phyloP scores from a whole-genome alignment of 1,140 invertebrate genomes.

The Belonocnema kinseyi region DNA sequence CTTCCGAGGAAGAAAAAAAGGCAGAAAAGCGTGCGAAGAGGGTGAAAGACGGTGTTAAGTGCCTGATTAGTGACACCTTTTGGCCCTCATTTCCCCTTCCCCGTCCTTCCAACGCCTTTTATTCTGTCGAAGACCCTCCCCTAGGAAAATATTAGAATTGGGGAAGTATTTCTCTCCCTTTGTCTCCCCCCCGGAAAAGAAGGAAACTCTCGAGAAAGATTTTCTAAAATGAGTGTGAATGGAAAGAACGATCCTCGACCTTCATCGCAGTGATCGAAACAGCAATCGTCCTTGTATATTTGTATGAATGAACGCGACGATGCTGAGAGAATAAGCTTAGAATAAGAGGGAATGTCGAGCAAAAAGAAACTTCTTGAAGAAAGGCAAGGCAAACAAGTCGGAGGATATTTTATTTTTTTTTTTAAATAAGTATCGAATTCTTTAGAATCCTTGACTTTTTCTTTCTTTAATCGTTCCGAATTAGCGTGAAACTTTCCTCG shows the following conservation, averaged over 20 bases:
- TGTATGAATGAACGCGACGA: conserved; percentile 38
- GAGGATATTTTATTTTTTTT: background rate
- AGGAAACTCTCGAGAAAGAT: conserved; percentile 14
- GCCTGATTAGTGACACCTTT: conserved; percentile 73
- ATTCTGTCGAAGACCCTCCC: conserved; percentile 30
- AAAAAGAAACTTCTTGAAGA: background rate
- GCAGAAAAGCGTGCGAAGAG: conserved; percentile 32
- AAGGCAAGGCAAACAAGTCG: conserved; percentile 2
- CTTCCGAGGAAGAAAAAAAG: conserved; percentile 2
- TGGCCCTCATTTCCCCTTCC: conserved; percentile 57
- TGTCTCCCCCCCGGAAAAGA: background rate
- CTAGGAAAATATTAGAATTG: conserved; percentile 25
- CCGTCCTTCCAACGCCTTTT: conserved; percentile 46
- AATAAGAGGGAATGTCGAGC: background rate
- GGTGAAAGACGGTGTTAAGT: conserved; percentile 70
- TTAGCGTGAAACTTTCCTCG: background rate
- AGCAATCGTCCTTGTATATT: conserved; percentile 43
- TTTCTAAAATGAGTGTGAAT: conserved; percentile 9
- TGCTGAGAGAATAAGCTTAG: conserved; percentile 16
- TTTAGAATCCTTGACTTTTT: background rate
- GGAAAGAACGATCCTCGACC: conserved; percentile 5
- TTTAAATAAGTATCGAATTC: background rate
- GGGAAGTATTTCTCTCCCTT: background rate
- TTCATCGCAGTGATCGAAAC: conserved; percentile 18
- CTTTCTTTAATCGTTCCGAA: background rate